Conservation (phyloP, 1,140 invertebrate genomes). For the Maconellicoccus hirsutus region DNA sequence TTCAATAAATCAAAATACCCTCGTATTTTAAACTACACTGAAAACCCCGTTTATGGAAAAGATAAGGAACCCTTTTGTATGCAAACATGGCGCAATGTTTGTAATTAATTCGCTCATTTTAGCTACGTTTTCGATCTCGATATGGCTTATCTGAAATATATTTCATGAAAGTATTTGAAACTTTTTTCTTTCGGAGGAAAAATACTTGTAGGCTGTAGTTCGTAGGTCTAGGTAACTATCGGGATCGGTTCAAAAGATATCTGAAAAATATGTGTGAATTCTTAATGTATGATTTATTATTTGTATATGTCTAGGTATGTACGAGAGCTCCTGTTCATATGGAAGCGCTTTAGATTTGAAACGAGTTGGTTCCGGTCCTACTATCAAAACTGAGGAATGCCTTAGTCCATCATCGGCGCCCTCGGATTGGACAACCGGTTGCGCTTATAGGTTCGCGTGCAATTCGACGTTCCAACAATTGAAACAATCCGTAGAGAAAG, state of each 20-base stretch:
- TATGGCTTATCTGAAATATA: too few species aligned
- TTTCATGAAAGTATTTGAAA: too few species aligned
- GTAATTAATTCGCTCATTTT: constrained; percentile 9
- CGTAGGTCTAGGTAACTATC: too few species aligned
- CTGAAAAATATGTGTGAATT: too few species aligned
- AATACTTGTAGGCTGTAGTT: too few species aligned
- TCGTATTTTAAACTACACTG: constrained; percentile 3
- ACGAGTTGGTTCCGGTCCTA: constrained; percentile 45
- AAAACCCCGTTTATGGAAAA: not conserved
- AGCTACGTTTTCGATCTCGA: too few species aligned
- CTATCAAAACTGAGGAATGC: constrained; percentile 30
- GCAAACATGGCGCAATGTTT: not conserved
- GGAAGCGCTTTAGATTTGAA: constrained; percentile 73
- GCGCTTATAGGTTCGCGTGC: constrained; percentile 38
- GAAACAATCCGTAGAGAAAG: constrained; percentile 77
- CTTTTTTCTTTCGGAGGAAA: too few species aligned
- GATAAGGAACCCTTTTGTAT: constrained; percentile 14
- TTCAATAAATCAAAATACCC: constrained; percentile 19
- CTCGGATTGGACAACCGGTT: constrained; percentile 24
- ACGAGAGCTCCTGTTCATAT: constrained; percentile 81
- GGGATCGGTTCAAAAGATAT: too few species aligned
- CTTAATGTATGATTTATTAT: too few species aligned
- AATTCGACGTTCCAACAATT: constrained; percentile 74
- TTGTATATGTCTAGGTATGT: constrained; percentile 45
- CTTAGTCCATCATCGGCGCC: constrained; percentile 23